These are phyloP conservation scores for Cottus gobio DNA, from an alignment of 2,113 vertebrate species.

Conservation along the genomic window DNA sequence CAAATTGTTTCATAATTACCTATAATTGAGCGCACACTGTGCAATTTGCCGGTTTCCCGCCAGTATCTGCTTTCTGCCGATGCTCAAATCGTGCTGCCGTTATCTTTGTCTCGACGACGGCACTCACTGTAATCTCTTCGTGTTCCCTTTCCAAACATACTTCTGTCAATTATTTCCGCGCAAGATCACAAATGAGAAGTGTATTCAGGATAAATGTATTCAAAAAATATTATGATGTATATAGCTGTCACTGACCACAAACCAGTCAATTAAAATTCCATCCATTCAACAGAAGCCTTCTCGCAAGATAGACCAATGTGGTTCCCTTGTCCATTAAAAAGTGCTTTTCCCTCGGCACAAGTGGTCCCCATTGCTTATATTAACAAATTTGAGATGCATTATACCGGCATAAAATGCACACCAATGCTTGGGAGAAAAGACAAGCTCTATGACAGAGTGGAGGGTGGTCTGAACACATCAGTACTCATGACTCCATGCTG, in stretches of 20 bases:
- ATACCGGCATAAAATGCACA: slow-evolving; percentile 79
- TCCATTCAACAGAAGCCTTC: background rate
- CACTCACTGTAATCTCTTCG: slow-evolving; percentile 35
- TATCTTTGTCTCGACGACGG: slow-evolving; percentile 57
- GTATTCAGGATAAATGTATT: background rate
- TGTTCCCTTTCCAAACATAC: slow-evolving; percentile 21
- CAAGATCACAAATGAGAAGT: background rate
- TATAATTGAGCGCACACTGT: slow-evolving; percentile 75
- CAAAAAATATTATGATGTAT: background rate
- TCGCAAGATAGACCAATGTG: background rate
- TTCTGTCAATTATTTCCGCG: slow-evolving; percentile 4
- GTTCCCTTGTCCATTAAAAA: slow-evolving; percentile 59
- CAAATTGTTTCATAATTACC: slow-evolving; percentile 81
- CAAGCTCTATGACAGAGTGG: slow-evolving; percentile 72
- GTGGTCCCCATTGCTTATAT: slow-evolving; percentile 63
- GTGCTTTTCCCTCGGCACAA: slow-evolving; percentile 53
- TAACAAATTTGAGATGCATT: slow-evolving; percentile 73
- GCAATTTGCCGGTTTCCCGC: slow-evolving; percentile 72
- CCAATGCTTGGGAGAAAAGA: slow-evolving; percentile 69
- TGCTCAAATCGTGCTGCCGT: slow-evolving; percentile 63
- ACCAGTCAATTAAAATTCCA: slow-evolving; percentile 9
- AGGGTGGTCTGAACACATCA: slow-evolving; percentile 83
- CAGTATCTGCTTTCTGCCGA: slow-evolving; percentile 61
- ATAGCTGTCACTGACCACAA: background rate
- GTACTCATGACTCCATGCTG: slow-evolving; percentile 81